Base-by-base conservation (phyloP, 2,797 vertebrate genomes). In the Crossoptilon crossoptilon region DNA sequence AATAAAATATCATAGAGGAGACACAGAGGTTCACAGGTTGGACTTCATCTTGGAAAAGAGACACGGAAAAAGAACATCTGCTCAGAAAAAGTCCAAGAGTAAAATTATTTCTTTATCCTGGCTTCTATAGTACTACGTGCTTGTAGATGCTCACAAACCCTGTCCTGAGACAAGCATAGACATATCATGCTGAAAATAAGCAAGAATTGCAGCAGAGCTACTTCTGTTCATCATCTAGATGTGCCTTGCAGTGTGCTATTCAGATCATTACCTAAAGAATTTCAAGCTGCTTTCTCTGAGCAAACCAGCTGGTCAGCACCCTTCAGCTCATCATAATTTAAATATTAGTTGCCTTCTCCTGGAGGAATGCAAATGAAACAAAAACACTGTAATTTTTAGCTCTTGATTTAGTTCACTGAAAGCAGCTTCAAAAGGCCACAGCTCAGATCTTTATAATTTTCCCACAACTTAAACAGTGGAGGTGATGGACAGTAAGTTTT, bases 171-270 rank as follows among this genome's bases (percentile, higher is more conserved):
- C 29, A 92, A 31, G 26, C 21, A 27, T 3, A 43, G 37, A 19
- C 8, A 39, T 21, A 46, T 26, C 14, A 1, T 0, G 15, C 43
- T 31, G 60, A 70, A 67, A 88, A 76, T 3, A 84, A n/a, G 26
- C 4, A 15, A 72, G 43, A 0, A 0, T 3, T 44, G 21, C 31
- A 76, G 16, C 63, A 37, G 23, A 23, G 59, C 41, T 62, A 14
- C 55, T 48, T 44, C 68, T 48, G 51, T 16, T 83, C 78, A 62
- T 17, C 68, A 72, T 3, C 29, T 60, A 26, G 29, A 75, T 1
- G 4, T 6, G 10, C 44, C 10, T 31, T 59, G 41, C 33, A 56
- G 79, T 67, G 49, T 55, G 72, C 44, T 46, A 66, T 64, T 84
- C 9, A 55, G 7, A 81, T 6, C 56, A 71, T 7, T 15, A 70